Base-by-base conservation (phyloP, 1,140 invertebrate genomes). In the Acyrthosiphon pisum region DNA sequence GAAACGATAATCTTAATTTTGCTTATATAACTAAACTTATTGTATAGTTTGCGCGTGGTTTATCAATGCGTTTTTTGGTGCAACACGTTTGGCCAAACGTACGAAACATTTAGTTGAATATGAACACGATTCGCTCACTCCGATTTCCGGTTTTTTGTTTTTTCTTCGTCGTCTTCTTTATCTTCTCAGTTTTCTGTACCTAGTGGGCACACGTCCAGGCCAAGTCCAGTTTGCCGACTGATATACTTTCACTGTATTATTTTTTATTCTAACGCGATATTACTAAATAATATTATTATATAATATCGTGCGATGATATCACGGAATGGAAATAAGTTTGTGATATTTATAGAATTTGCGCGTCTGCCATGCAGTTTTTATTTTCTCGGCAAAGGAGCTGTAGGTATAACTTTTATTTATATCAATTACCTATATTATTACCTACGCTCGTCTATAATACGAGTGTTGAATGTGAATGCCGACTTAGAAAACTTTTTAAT, bases 131-230 rank as follows among this genome's bases (percentile, higher is more conserved):
- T 76, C 30, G 60, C 14, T 76, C 30, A 14, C 60, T 76, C 46
- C 46, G 46, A 92, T 92, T 92, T 92, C 91, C 91, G 68, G 91
- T 92, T 92, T 92, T 92, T 37, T 81, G 48, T 68, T 90, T 90
- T 44, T 44, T 68, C 11, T 68, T 37, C 14, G 48, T 37, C 23
- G 46, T 35, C n/a, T 22, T 22, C 46, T 88, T 50, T 7, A 37
- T 83, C 81, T 37, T 76, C 7, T 84, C 9, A 37, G 83, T 76
- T 44, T 26, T 56, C 20, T 8, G 30, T 48, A 91, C 90, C 91
- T 50, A 83, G 76, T 92, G 91, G 91, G 91, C 91, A 92, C 91
- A n/a, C 44, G 44, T 92, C 91, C 91, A 91, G 48, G 68, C n/a
- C 11, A 4, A 91, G 68, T 81, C 46, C 46, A 81, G n/a, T 68